Base-by-base conservation (phyloP, 2,888 invertebrate species). In the Stenchaetothrips biformis region DNA sequence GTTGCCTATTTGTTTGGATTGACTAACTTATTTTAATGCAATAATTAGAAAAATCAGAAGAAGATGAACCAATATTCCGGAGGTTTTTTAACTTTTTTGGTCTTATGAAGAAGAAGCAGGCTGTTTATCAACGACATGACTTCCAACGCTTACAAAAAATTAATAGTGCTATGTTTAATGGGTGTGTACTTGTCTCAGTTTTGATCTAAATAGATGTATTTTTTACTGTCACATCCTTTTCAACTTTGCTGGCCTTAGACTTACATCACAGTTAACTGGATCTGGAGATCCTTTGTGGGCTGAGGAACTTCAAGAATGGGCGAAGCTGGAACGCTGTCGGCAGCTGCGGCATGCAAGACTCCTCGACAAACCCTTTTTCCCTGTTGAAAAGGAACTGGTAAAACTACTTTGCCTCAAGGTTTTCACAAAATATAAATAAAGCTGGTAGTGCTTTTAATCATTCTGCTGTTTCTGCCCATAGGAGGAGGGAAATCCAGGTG, bases 381-480 rank as follows among this genome's bases (percentile, higher is more conserved):
- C 67, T 21, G 67, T 21, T 25, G 67, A 74, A 11, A 74, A 74
- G 11, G 67, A 74, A 25, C 67, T 74, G 67, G 67, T 74, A 74
- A 74, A 11, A 2, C 11, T 11, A 27, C 21, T 16, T 79, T 16
- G 77, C 37, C 21, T 27, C 6, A 78, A 78, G 48, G 25, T 78
- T 81, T 77, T 48, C 80, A 80, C 16, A 80, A 13, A 80, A 79
- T 78, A 53, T 21, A 59, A 37, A 1, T n/a, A 53, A 0, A 37
- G 1, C 37, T 37, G 1, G 37, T 37, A 4, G 25, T 37, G 37
- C 37, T 37, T 2, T 37, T 4, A 37, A 37, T 37, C 37, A 37
- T 37, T 37, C 37, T 37, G n/a, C n/a, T n/a, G 37, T 37, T 37
- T 37, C 37, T 37, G 4, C 4, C 37, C 37, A 37, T 2, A 74